phyloP scores from a whole-genome alignment of 2,888 invertebrate genomes.

The Hydriomena furcata region DNA sequence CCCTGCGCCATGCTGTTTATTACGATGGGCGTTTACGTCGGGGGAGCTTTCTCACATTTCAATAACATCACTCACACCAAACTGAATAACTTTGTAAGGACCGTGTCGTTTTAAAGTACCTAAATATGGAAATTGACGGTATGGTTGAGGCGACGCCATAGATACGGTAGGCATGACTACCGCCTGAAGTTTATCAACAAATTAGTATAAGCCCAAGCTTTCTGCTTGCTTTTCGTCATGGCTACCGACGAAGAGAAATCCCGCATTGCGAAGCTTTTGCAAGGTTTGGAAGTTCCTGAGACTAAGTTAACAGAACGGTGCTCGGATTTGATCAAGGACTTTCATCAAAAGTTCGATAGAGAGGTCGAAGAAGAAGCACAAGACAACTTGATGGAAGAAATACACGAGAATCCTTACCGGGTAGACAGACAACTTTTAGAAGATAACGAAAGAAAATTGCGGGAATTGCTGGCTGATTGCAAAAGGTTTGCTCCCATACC shows the following conservation, averaged over 20 bases:
- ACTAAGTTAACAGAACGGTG: slow-evolving; percentile 64
- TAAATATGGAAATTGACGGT: neutral
- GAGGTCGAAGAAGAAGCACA: slow-evolving; percentile 50
- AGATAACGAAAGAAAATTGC: slow-evolving; percentile 63
- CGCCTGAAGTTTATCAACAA: neutral
- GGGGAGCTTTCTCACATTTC: slow-evolving; percentile 44
- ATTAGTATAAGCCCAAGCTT: slow-evolving; percentile 2
- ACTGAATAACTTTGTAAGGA: slow-evolving; percentile 44
- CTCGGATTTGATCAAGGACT: slow-evolving; percentile 56
- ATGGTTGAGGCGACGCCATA: neutral
- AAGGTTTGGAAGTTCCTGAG: slow-evolving; percentile 65
- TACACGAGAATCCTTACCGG: slow-evolving; percentile 63
- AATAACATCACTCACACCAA: slow-evolving; percentile 42
- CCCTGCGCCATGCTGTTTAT: slow-evolving; percentile 53
- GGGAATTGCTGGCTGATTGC: slow-evolving; percentile 48
- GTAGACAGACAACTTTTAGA: slow-evolving; percentile 56
- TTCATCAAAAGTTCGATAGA: slow-evolving; percentile 55
- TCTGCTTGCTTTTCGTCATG: slow-evolving; percentile 44
- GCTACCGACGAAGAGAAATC: slow-evolving; percentile 71
- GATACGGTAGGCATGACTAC: slow-evolving; percentile 37
- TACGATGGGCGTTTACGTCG: slow-evolving; percentile 48
- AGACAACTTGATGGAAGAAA: slow-evolving; percentile 30
- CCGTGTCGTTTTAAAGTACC: slow-evolving; percentile 37
- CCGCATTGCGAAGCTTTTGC: slow-evolving; percentile 64
- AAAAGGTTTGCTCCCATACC: slow-evolving; percentile 48